Evolutionary conservation across 2,888 invertebrate species (phyloP), one percentile per base, ranked within the genome.

Genomic region (Lamproptera curius): DNA sequence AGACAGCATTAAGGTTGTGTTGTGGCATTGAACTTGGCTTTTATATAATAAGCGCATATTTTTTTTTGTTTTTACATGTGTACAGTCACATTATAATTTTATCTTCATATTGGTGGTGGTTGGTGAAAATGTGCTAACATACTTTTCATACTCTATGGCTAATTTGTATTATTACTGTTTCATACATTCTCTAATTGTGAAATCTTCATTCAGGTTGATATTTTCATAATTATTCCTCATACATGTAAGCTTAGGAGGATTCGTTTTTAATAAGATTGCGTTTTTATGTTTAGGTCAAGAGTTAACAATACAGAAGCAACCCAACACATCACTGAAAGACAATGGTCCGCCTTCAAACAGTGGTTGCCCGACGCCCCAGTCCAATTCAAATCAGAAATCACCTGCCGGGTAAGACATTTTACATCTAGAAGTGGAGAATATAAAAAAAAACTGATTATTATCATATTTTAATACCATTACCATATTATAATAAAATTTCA

Each of bases 291-390:
- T 59, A 88, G 88, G 97, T 55, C 97, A 97, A 90, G 97, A 97
- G 86, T 88, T 97, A 70, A 97, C 97, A 62, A 97, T 97, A 85
- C 97, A 97, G 75, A 97, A 97, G 79, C 97, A 97, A 84, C 95
- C 97, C 40, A 97, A 97, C 75, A 95, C 95, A 33, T 95, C 95
- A 79, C 84, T 95, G 54, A 94, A 94, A 77, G 95, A 94, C 76
- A 91, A 91, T 69, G 92, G 90, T 58, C 84, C 88, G 41, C 81
- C 83, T 2, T 85, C 87, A 2, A 86, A 84, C 56, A 82, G 71
- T 58, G 88, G 87, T 4, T 85, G 82, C 9, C 88, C 86, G 55
- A 89, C 85, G 53, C 84, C 78, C 50, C 89, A 77, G 75, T 82
- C 85, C 0, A 81, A 58, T 79, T 89, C 85, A 0, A 88, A 88